A percentile compares a stretch with the other conserved stretches of the same genome.
Conservation (phyloP, 2,113 vertebrate genomes). For the Lamprotornis superbus region DNA sequence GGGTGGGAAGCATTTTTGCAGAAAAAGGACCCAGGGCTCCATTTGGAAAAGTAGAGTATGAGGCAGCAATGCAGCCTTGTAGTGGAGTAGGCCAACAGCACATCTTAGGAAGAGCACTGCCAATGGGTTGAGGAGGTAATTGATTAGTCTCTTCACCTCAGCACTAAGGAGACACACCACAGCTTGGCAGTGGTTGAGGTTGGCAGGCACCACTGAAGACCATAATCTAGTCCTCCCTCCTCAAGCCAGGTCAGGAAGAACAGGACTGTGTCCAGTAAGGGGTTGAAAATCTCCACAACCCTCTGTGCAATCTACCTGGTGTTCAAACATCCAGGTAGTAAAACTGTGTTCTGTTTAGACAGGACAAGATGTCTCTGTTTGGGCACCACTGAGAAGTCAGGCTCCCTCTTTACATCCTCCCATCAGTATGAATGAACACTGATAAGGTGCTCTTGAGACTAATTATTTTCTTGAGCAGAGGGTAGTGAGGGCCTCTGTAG, state of each 20-base stretch:
- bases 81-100: neutral
- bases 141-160: neutral
- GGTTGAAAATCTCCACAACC: neutral
- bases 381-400: neutral
- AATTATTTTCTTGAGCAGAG: neutral
- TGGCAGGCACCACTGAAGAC: neutral
- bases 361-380: neutral
- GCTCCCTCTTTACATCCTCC: neutral
- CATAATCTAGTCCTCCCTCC: neutral
- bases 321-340: neutral
- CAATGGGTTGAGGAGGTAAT: fast-evolving
- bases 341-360: neutral
- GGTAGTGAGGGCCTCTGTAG: neutral
- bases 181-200: neutral
- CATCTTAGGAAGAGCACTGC: neutral
- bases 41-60: neutral
- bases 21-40: neutral
- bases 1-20: neutral
- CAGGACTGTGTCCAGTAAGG: neutral
- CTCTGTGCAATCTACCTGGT: neutral
- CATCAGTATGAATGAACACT: neutral
- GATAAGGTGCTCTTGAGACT: neutral
- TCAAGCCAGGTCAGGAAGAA: neutral
- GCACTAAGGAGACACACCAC: neutral
- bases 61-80: neutral